These are phyloP conservation scores for Selenia dentaria DNA, from an alignment of 2,888 invertebrate genomes.

Conservation along the genomic window DNA sequence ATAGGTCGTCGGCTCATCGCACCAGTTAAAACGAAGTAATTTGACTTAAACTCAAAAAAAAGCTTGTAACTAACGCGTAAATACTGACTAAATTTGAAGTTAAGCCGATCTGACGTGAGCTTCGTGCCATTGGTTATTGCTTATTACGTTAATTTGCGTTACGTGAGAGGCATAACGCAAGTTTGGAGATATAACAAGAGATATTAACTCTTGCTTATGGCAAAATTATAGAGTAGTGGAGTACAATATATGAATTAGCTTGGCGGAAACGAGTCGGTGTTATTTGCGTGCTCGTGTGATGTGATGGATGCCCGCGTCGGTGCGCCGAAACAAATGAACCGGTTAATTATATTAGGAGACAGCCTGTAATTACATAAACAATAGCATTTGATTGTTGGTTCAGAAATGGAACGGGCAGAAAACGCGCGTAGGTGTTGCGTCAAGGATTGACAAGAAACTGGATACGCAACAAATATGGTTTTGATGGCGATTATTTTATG, in stretches of 20 bases:
- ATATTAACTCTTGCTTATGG: slow-evolving; percentile 50
- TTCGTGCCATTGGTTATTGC: slow-evolving; percentile 76
- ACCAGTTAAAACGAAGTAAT: slow-evolving; percentile 60
- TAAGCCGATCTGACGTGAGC: slow-evolving; percentile 71
- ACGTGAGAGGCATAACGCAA: slow-evolving; percentile 50
- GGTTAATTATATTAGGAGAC: slow-evolving; percentile 56
- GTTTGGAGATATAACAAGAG: slow-evolving; percentile 59
- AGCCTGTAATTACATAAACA: slow-evolving; percentile 68
- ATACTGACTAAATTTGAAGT: slow-evolving; percentile 57
- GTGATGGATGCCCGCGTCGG: slow-evolving; percentile 54
- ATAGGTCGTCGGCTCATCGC: slow-evolving; percentile 62
- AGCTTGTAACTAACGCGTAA: slow-evolving; percentile 39
- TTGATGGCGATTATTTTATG: slow-evolving; percentile 1
- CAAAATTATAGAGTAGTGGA: slow-evolving; percentile 50
- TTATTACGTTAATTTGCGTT: slow-evolving; percentile 75
- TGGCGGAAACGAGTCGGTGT: slow-evolving; percentile 41
- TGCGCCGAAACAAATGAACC: slow-evolving; percentile 45
- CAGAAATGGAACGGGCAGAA: slow-evolving; percentile 50
- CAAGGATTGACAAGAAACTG: slow-evolving; percentile 27
- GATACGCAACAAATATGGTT: slow-evolving; percentile 27
- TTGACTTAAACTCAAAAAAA: slow-evolving; percentile 61
- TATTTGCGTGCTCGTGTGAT: slow-evolving; percentile 32
- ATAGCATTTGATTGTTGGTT: slow-evolving; percentile 63
- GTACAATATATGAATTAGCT: slow-evolving; percentile 41
- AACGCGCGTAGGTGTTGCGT: slow-evolving; percentile 45